phyloP scores from a whole-genome alignment of 2,113 vertebrate genomes.

The Macquaria australasica region DNA sequence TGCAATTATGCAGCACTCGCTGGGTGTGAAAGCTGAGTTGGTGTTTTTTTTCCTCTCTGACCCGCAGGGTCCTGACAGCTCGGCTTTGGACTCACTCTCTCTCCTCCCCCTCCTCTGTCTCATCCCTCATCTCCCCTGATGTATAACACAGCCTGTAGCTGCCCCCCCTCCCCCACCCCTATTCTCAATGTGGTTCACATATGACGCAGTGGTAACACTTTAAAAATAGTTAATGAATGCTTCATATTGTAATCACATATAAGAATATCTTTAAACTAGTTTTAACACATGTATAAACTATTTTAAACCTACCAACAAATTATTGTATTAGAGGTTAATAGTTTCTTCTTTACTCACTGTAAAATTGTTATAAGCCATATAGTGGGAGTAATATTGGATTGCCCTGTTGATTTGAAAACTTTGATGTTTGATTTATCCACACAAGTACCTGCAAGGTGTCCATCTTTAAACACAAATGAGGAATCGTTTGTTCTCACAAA shows the following conservation, averaged over 20 bases:
- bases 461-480: too few species aligned
- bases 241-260: not conserved
- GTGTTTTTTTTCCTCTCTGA: constrained; percentile 51
- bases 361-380: too few species aligned
- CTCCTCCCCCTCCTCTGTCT: not conserved
- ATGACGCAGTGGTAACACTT: too few species aligned
- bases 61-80: constrained; percentile 58
- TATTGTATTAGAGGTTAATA: too few species aligned
- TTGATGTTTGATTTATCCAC: not conserved
- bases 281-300: not conserved
- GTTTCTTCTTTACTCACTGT: too few species aligned
- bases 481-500: not conserved
- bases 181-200: too few species aligned
- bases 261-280: not conserved
- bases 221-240: too few species aligned
- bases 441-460: not conserved
- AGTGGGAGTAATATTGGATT: too few species aligned
- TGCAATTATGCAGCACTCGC: constrained; percentile 49
- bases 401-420: too few species aligned
- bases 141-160: constrained; percentile 36
- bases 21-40: constrained; percentile 46
- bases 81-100: constrained; percentile 2
- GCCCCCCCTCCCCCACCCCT: too few species aligned
- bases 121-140: not conserved
- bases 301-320: too few species aligned